phyloP scores from a whole-genome alignment of 2,113 vertebrate species.

The Sphyrna mokarran region DNA sequence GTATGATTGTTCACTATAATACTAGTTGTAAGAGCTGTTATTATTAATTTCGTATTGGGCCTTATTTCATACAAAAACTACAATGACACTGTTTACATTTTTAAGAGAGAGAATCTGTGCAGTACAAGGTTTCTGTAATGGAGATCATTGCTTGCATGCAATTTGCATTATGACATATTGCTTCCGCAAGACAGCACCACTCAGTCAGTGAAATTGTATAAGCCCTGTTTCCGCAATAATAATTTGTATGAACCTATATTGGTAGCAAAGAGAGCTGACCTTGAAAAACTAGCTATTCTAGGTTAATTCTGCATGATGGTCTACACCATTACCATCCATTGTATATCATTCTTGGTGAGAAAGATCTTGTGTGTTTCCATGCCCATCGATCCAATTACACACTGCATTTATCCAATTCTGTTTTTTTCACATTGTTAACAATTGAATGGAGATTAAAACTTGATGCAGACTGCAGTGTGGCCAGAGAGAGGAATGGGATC shows the following conservation, averaged over 20 bases:
- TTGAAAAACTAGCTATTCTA: neutral
- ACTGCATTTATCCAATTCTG: neutral
- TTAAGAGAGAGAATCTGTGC: neutral
- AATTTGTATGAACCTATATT: neutral
- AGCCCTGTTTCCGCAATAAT: neutral
- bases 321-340: neutral
- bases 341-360: neutral
- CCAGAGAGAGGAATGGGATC: too few species aligned
- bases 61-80: neutral
- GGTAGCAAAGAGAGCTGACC: neutral
- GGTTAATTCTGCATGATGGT: neutral
- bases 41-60: neutral
- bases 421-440: too few species aligned
- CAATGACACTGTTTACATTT: neutral
- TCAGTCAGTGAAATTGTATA: neutral
- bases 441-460: too few species aligned
- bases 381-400: neutral
- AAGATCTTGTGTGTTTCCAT: neutral
- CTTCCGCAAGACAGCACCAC: neutral
- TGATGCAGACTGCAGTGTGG: too few species aligned
- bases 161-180: neutral
- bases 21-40: neutral
- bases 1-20: neutral
- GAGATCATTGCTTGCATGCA: neutral
- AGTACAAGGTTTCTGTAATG: neutral